Conservation (phyloP, 2,797 vertebrate species). For the Thaleichthys pacificus region DNA sequence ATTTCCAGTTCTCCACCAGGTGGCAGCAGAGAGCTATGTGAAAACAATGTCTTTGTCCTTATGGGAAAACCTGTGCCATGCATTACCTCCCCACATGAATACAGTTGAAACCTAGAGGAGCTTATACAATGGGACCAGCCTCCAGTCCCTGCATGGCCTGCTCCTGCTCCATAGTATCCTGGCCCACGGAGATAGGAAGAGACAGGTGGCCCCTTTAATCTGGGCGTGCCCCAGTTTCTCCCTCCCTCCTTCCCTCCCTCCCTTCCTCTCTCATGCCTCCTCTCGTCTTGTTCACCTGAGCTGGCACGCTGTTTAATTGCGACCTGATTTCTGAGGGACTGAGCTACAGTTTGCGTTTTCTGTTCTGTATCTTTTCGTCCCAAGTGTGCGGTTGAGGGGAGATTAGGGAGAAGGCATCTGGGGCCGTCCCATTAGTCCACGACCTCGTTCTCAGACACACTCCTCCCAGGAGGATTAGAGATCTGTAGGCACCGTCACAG, state of each 20-base stretch:
- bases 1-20: conserved; percentile 53
- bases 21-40: conserved; percentile 57
- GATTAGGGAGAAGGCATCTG: neutral
- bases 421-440: no score
- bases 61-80: neutral
- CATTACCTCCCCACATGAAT: neutral
- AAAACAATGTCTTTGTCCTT: conserved; percentile 13
- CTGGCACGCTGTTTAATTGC: no score
- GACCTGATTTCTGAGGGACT: neutral
- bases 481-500: conserved; percentile 21
- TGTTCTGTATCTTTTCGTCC: neutral
- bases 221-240: conserved; percentile 26
- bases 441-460: neutral
- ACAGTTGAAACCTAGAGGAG: neutral
- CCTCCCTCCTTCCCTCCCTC: neutral
- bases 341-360: neutral
- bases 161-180: neutral
- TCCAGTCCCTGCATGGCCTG: neutral
- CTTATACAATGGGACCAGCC: neutral
- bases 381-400: neutral
- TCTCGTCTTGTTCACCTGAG: neutral
- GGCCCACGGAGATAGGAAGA: neutral
- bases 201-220: conserved; percentile 35
- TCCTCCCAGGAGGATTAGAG: conserved; percentile 37
- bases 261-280: neutral